Evolutionary conservation across 2,797 vertebrate species (phyloP).

Genomic region (Poecile montanus): DNA sequence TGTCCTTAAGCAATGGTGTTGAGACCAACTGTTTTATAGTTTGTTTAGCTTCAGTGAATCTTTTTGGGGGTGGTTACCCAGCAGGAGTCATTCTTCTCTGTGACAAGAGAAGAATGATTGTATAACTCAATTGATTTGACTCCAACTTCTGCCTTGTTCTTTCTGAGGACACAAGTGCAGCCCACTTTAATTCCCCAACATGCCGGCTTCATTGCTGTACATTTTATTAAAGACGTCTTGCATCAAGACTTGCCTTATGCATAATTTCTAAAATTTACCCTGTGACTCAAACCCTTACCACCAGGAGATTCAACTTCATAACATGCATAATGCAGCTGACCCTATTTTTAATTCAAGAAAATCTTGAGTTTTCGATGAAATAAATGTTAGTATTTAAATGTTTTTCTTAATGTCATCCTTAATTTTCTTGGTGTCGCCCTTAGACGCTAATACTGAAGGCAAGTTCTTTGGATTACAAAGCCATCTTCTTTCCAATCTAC

Average conservation of each 20-base stretch:
- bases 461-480: not conserved
- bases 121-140: not conserved
- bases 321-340: not conserved
- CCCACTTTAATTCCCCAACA: not conserved
- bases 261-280: not conserved
- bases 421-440: not conserved
- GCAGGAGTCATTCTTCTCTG: not conserved
- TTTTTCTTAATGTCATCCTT: not conserved
- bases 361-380: not conserved
- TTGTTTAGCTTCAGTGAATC: not conserved
- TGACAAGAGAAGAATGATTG: not conserved
- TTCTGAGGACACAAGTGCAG: not conserved
- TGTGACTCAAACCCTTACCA: not conserved
- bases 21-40: not conserved
- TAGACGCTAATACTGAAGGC: not conserved
- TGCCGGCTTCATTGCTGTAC: not conserved
- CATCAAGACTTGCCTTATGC: not conserved
- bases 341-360: not conserved
- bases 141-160: not conserved
- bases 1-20: not conserved
- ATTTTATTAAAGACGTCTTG: not conserved
- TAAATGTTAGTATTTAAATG: not conserved
- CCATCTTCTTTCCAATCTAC: not conserved
- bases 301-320: not conserved
- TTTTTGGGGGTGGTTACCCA: not conserved